Evolutionary conservation across 2,113 vertebrate genomes (phyloP).

Genomic region (Paramisgurnus dabryanus): DNA sequence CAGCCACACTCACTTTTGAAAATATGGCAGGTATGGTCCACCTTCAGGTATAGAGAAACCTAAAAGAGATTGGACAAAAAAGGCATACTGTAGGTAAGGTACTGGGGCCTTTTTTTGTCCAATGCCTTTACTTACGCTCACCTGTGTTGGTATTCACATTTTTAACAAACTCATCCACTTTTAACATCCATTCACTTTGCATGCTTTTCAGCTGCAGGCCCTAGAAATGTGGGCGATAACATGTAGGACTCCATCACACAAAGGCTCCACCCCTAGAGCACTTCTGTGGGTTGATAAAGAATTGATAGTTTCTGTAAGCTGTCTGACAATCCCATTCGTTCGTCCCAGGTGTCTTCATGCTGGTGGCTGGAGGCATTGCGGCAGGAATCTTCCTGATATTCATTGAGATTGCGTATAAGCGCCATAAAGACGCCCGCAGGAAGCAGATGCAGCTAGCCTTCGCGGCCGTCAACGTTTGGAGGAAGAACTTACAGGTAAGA

Average conservation of each 20-base stretch:
- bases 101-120: conserved; percentile 79
- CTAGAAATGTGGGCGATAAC: conserved; percentile 9
- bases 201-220: conserved; percentile 36
- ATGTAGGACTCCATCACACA: conserved; percentile 31
- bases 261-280: conserved; percentile 9
- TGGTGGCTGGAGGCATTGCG: conserved; percentile 87
- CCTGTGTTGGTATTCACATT: conserved; percentile 55
- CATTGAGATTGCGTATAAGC: conserved; percentile 98
- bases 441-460: conserved; percentile 99
- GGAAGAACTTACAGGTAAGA: conserved; percentile 99
- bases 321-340: conserved; percentile 53
- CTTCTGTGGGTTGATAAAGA: conserved; percentile 23
- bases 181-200: conserved; percentile 48
- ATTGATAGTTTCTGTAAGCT: background rate
- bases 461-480: conserved; percentile 97
- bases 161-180: conserved; percentile 38
- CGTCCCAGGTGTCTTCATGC: conserved; percentile 87
- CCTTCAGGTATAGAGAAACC: conserved; percentile 60
- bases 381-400: conserved; percentile 99
- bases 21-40: conserved; percentile 94
- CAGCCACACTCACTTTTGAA: conserved; percentile 97
- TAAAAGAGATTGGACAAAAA: conserved; percentile 83
- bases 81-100: conserved; percentile 74
- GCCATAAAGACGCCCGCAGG: conserved; percentile 96
- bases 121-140: conserved; percentile 72